Evolutionary conservation across 2,888 invertebrate species (phyloP), one percentile per base, ranked within the genome.

Genomic region (Tridacna crocea): DNA sequence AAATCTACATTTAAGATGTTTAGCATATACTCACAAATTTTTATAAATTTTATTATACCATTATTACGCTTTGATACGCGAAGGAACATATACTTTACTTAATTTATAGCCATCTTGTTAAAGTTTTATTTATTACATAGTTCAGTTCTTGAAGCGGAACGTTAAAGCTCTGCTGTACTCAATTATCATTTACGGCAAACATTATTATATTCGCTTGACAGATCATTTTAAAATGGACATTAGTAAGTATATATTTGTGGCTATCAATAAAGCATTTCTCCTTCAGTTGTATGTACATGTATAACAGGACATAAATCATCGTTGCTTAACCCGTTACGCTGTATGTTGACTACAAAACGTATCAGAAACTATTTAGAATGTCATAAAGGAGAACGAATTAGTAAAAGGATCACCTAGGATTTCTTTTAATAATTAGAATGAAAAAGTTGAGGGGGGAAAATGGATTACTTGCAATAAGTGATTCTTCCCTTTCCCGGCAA

Each of bases 61-160:
- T 77, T 61, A 60, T 36, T 70, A 76, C 68, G 36, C 79, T 77
- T 83, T 83, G 83, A 83, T 79, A 83, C 68, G 66, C 27, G 60
- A 47, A 24, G 63, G 11, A 22, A 51, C 12, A 15, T 70, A 51
- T 22, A 22, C 48, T 22, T 26, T 36, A 79, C 46, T 68, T 60
- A 73, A 83, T 83, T 83, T 83, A 83, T 83, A 58, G 51, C 26
- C 24, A 60, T 24, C 73, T 79, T 36, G 79, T 83, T 83, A 79
- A 51, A 76, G 36, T 66, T 77, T 51, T 51, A 70, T 70, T 51
- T 70, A 70, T 51, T 22, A 51, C 15, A 22, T 47, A 51, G 22
- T 22, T 48, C 46, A 47, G n/a, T 65, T 65, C 12, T n/a, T 61
- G 13, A 24, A 61, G 26, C 13, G 61, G 61, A 61, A 61, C 61